A percentile compares a stretch with the other conserved stretches of the same genome.
Conservation (phyloP, 2,113 vertebrate species). For the Notarius lentiginosus region DNA sequence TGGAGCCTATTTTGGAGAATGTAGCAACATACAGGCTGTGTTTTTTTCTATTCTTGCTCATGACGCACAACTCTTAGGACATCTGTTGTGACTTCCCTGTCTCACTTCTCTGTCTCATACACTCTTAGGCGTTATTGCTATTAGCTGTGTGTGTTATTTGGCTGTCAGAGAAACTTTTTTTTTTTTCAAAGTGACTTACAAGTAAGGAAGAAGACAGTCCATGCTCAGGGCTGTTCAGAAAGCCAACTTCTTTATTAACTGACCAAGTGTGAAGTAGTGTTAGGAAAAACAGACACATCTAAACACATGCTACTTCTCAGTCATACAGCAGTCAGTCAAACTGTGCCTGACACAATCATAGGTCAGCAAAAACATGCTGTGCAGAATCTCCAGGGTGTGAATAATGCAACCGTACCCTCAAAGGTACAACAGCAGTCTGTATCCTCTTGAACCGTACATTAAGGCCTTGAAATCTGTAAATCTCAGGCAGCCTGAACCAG, state of each 20-base stretch:
- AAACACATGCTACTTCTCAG: not conserved
- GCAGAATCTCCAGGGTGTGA: not conserved
- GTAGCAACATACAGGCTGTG: not conserved
- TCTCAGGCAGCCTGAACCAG: not conserved
- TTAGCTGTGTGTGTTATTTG: not conserved
- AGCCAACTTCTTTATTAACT: no score
- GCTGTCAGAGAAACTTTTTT: not conserved
- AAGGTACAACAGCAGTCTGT: not conserved
- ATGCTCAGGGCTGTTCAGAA: not conserved
- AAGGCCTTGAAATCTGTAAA: not conserved
- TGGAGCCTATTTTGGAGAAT: not conserved
- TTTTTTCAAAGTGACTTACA: not conserved
- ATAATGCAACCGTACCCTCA: not conserved
- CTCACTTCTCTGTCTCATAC: constrained; percentile 28
- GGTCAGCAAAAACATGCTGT: not conserved
- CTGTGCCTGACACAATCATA: not conserved
- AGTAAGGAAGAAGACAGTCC: not conserved
- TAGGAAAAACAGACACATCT: not conserved
- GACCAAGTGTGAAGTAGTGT: not conserved
- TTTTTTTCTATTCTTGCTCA: constrained; percentile 25
- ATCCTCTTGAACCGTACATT: not conserved
- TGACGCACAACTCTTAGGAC: constrained; percentile 17
- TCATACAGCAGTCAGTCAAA: not conserved
- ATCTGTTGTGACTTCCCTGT: constrained; percentile 36
- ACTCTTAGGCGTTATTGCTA: not conserved